phyloP scores from a whole-genome alignment of 2,113 vertebrate species.

The Polypterus bichir region DNA sequence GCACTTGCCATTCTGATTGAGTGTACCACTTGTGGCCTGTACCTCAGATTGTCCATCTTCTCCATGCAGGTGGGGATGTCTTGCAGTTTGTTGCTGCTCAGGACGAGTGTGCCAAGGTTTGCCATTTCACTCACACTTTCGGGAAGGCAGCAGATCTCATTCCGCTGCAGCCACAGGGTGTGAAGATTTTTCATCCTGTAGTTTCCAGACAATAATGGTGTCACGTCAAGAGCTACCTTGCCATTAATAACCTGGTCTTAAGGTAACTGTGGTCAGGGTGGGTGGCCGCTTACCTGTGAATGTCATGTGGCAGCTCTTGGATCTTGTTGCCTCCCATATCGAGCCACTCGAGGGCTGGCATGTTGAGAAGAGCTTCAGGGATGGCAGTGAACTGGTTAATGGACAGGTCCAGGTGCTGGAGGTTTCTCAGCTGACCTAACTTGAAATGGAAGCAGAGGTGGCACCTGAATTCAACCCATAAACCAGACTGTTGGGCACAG shows the following conservation, averaged over 20 bases:
- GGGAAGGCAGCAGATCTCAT: conserved; percentile 67
- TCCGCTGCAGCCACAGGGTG: conserved; percentile 87
- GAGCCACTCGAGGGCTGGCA: conserved; percentile 82
- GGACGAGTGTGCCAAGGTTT: conserved; percentile 76
- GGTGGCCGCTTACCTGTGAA: conserved; percentile 61
- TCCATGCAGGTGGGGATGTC: conserved; percentile 77
- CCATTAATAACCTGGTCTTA: too few species aligned
- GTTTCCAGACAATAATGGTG: conserved; percentile 8
- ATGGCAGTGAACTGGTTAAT: conserved; percentile 75
- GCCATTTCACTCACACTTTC: conserved; percentile 64
- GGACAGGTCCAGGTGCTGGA: conserved; percentile 79
- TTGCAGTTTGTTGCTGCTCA: conserved; percentile 70
- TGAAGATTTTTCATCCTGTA: conserved; percentile 79
- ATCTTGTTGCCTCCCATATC: conserved; percentile 84
- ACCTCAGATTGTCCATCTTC: conserved; percentile 73
- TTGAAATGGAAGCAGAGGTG: conserved; percentile 20
- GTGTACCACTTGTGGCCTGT: conserved; percentile 9
- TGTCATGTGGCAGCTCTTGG: conserved; percentile 59
- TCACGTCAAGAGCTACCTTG: too few species aligned
- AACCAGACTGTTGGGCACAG: too few species aligned
- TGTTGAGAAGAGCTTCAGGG: conserved; percentile 62
- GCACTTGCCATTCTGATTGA: neutral
- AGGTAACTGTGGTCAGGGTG: neutral
- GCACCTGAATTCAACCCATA: too few species aligned
- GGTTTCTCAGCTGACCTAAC: conserved; percentile 64